Percentiles rank a stretch among this genome's conserved stretches.
phyloP scores from a whole-genome alignment of 2,113 vertebrate genomes.

The Trogon surrucura region DNA sequence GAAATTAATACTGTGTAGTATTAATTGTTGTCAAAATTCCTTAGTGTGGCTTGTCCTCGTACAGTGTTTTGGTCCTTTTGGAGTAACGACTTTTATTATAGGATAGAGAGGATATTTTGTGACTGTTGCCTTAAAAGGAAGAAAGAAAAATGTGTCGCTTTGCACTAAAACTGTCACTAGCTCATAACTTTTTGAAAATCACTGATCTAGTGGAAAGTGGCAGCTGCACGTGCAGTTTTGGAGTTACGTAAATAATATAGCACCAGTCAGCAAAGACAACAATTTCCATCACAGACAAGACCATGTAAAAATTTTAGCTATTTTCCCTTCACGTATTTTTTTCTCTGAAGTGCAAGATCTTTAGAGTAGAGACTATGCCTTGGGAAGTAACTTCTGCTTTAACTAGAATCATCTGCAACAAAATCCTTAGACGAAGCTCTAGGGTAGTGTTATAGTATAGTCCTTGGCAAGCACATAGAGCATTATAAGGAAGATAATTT shows the following conservation, averaged over 20 bases:
- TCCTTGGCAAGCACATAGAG: neutral
- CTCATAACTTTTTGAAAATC: constrained; percentile 10
- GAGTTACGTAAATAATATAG: neutral
- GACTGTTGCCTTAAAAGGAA: neutral
- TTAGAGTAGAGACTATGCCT: neutral
- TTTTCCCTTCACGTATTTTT: neutral
- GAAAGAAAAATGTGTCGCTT: neutral
- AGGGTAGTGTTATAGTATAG: neutral
- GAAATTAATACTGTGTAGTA: neutral
- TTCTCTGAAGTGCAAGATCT: neutral
- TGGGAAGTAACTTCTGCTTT: neutral
- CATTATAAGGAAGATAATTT: neutral
- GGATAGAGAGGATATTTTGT: neutral
- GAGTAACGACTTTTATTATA: neutral
- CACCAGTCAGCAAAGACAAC: neutral
- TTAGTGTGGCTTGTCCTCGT: accelerated
- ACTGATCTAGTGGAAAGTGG: constrained; percentile 40
- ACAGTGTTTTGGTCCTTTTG: neutral
- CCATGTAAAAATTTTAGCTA: neutral
- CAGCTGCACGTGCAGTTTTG: neutral
- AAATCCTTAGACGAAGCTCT: neutral
- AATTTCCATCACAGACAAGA: constrained; percentile 21
- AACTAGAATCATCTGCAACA: neutral
- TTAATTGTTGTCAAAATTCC: neutral
- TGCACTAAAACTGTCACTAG: neutral